Evolutionary conservation across 2,113 vertebrate species (phyloP), one percentile per base, ranked within the genome.

Genomic region (Danionella cerebrum): DNA sequence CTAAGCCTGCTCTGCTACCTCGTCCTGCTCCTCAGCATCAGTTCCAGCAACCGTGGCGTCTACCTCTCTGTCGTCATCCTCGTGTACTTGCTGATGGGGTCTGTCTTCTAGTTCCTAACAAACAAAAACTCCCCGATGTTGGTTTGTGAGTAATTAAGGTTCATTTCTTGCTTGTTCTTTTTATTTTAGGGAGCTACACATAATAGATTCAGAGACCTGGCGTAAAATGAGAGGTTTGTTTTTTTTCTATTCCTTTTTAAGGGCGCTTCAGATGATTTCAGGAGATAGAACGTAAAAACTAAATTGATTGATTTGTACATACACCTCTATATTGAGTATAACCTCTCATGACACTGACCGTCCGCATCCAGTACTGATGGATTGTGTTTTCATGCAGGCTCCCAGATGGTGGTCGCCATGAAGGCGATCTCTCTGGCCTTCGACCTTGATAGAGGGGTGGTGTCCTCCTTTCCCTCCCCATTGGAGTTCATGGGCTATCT

Each of bases 361-460:
- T 29, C 4, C 1, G 29, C 9, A 12, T 53, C 4, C 16, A 0
- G 5, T 53, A 53, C 14, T 16, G 33, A n/a, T 6, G 21, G 33
- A 12, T n/a, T 25, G 36, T 50, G 45, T 60, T 16, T 73, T 11
- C 65, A 1, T 69, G 29, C 73, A 96, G 94, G 94, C 69, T 94
- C 94, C 41, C 94, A 96, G 84, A 96, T 96, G 93, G 93, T 96
- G 65, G 93, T 96, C 44, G 92, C 92, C 65, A 96, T 96, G 93
- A 96, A 96, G 72, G 94, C 93, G 14, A 91, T 96, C 80, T 96
- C 93, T 29, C 73, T 96, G 85, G 93, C 92, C 75, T 94, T 96
- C 45, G 94, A 96, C 79, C 78, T 96, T 70, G 94, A 96, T 83
- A 78, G 90, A 64, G 92, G 93, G 0, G 81, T 84, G 0, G 87